Percentiles rank a stretch among this genome's conserved stretches.
Evolutionary conservation across 2,113 vertebrate genomes (phyloP).

Genomic region (Hypocryptadius cinnamomeus): DNA sequence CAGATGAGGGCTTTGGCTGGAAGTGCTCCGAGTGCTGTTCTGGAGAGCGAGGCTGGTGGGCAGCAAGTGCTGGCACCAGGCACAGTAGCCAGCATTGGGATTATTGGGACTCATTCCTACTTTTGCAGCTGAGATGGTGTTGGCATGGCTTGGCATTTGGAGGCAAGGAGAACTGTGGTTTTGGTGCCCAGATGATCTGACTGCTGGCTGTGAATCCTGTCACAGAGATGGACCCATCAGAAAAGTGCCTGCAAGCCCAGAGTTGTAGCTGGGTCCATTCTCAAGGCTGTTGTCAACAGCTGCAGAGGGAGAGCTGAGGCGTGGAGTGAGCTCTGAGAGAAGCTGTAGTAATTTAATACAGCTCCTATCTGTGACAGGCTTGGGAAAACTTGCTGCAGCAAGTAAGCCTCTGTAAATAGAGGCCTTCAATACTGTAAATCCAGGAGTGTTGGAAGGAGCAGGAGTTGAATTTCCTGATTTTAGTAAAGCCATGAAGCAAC

Average conservation of each 20-base stretch:
- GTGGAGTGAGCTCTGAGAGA: not conserved
- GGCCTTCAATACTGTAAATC: not conserved
- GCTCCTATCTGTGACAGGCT: not conserved
- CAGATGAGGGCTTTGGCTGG: not conserved
- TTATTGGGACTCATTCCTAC: not conserved
- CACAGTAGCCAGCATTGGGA: not conserved
- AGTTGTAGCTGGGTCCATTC: not conserved
- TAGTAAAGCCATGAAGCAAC: not conserved
- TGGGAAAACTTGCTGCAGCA: not conserved
- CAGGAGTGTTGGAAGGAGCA: not conserved
- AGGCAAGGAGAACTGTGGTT: not conserved
- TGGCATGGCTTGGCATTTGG: not conserved
- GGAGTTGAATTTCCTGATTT: not conserved
- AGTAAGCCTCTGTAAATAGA: not conserved
- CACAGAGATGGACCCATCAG: not conserved
- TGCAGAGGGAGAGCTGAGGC: not conserved
- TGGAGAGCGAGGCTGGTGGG: not conserved
- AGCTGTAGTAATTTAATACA: slow-evolving; percentile 22
- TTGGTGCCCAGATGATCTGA: not conserved
- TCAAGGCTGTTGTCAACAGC: slow-evolving; percentile 20
- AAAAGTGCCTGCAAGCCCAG: not conserved
- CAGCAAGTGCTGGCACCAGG: not conserved
- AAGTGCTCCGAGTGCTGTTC: not conserved
- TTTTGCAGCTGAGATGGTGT: not conserved
- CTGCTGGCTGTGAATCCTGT: not conserved